Evolutionary conservation across 2,888 invertebrate species (phyloP), one percentile per base, ranked within the genome.

Genomic region (Criorhina ranunculi): DNA sequence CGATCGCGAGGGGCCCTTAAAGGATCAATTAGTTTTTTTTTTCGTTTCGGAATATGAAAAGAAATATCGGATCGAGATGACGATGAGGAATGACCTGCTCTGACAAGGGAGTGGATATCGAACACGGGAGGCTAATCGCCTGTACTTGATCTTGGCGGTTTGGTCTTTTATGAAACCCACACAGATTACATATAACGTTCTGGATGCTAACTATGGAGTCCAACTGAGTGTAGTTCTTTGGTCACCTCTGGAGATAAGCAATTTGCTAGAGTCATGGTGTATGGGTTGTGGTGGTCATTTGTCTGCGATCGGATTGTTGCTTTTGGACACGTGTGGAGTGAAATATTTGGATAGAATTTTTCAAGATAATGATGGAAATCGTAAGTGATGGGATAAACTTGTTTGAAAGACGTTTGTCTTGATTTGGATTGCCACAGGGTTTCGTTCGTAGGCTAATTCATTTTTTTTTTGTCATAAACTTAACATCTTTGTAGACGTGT

Each of bases 41-140:
- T 72, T 78, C 55, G 31, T 62, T 55, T 66, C 33, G 62, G 53
- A 62, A 73, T 73, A 53, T 53, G 55, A 62, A 66, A 69, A 19
- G 67, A 66, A 51, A 4, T 53, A 67, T 51, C 35, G 33, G 17
- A 60, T 70, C 59, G 73, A 4, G 24, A 55, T 82, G 76, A 67
- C 53, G 78, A 67, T 79, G 79, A 83, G 67, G 49, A 83, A 83
- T 83, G 59, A 24, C 24, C 35, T 46, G 29, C 17, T 37, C 37
- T 33, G 35, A 15, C 29, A 37, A n/a, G 53, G 40, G 24, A 66
- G 51, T 17, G 40, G 53, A 42, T 62, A 81, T 69, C 76, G 29
- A 83, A 73, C 83, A 83, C 83, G 83, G 83, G 83, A 73, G 83
- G 83, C 83, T 83, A 79, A 83, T 83, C 83, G 73, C 42, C 12